Conservation (phyloP, 2,888 invertebrate genomes). For the Eudasyphora cyanicolor region DNA sequence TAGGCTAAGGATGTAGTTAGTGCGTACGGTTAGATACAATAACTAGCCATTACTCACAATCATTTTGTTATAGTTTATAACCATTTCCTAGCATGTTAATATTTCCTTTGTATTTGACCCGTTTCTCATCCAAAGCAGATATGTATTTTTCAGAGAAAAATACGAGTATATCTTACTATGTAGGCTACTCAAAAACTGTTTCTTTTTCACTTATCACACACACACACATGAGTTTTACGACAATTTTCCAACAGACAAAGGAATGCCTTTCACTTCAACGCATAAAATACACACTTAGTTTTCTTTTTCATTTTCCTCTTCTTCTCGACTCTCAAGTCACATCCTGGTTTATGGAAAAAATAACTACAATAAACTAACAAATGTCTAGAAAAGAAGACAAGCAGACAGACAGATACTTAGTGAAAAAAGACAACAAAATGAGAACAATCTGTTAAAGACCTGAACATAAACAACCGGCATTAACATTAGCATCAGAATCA, state of each 20-base stretch:
- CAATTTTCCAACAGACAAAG: constrained; percentile 29
- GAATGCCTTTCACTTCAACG: constrained; percentile 63
- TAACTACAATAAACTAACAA: constrained; percentile 37
- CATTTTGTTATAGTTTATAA: no score
- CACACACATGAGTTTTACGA: constrained; percentile 1
- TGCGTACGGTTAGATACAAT: no score
- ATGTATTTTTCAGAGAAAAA: not conserved
- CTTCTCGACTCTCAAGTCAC: constrained; percentile 22
- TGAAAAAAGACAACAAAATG: constrained; percentile 32
- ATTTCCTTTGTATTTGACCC: constrained; percentile 15
- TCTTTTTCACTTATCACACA: constrained; percentile 23
- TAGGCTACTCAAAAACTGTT: not conserved
- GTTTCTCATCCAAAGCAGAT: not conserved
- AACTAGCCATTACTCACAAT: no score
- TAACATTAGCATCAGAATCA: constrained; percentile 23
- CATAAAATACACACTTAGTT: constrained; percentile 43
- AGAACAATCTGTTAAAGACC: constrained; percentile 64
- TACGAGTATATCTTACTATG: constrained; percentile 5
- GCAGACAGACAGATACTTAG: not conserved
- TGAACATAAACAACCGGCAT: constrained; percentile 28
- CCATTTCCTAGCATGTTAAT: no score
- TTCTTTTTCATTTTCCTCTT: not conserved
- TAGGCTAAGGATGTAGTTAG: no score
- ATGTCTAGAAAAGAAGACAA: constrained; percentile 38
- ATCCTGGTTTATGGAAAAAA: constrained; percentile 56